These are phyloP conservation scores for Cheilosia grossa DNA, from an alignment of 2,888 invertebrate genomes.

Conservation along the genomic window DNA sequence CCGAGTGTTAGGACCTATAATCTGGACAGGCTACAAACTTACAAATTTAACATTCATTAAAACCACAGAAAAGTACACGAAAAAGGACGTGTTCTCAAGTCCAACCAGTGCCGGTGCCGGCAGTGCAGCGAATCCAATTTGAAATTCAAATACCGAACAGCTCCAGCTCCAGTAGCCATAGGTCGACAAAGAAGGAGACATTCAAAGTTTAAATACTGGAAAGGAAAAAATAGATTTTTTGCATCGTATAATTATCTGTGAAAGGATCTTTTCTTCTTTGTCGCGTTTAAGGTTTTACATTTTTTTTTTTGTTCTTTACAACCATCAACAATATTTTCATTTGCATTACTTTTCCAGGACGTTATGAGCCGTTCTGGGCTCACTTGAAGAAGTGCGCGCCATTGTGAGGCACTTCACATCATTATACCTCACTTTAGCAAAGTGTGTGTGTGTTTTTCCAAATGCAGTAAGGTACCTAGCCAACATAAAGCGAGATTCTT, in stretches of 20 bases:
- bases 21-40: conserved; percentile 28
- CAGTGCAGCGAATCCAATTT: conserved; percentile 30
- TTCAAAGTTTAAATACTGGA: conserved; percentile 3
- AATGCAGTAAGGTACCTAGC: conserved; percentile 13
- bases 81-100: conserved; percentile 36
- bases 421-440: conserved; percentile 48
- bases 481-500: conserved; percentile 19
- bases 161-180: conserved; percentile 9
- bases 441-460: conserved; percentile 21
- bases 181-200: conserved; percentile 38
- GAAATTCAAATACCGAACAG: conserved; percentile 24
- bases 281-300: conserved; percentile 3
- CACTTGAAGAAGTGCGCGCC: conserved; percentile 26
- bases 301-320: background rate
- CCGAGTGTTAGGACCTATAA: conserved; percentile 34
- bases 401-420: conserved; percentile 57
- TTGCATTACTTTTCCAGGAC: conserved; percentile 56
- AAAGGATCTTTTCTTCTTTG: conserved; percentile 32
- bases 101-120: background rate
- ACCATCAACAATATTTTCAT: conserved; percentile 52
- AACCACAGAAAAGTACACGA: conserved; percentile 40
- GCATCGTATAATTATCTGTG: conserved; percentile 43
- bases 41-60: conserved; percentile 49
- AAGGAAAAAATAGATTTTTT: conserved; percentile 14
- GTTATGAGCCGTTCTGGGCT: conserved; percentile 31